Evolutionary conservation across 1,140 invertebrate genomes (phyloP).

Genomic region (Brachionus paranguensis): DNA sequence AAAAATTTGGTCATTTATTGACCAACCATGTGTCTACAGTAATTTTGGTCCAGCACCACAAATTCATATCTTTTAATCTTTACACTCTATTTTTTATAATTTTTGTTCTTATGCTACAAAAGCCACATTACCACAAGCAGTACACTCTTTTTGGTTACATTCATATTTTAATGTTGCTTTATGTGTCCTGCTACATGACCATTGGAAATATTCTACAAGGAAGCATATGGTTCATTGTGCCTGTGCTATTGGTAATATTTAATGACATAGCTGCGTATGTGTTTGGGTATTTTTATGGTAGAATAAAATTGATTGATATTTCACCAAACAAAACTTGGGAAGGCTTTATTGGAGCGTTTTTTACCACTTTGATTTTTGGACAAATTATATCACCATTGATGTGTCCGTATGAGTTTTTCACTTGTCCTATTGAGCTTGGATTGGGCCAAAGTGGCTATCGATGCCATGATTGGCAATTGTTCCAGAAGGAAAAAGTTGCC

Average conservation of each 20-base stretch:
- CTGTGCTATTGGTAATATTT: constrained; percentile 94
- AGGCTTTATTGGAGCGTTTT: constrained; percentile 92
- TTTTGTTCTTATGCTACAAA: constrained; percentile 92
- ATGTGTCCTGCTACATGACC: constrained; percentile 93
- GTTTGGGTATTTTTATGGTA: constrained; percentile 97
- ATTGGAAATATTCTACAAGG: constrained; percentile 97
- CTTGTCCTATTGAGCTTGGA: constrained; percentile 87
- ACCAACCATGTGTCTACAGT: constrained; percentile 87
- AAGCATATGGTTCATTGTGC: constrained; percentile 77
- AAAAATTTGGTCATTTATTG: constrained; percentile 83
- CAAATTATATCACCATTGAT: constrained; percentile 68
- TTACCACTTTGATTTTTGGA: constrained; percentile 82
- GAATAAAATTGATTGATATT: constrained; percentile 94
- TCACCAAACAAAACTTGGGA: constrained; percentile 96
- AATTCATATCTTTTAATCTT: constrained; percentile 91
- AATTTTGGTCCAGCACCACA: constrained; percentile 86
- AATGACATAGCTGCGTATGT: constrained; percentile 99
- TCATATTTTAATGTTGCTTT: constrained; percentile 88
- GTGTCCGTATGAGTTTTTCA: constrained; percentile 81
- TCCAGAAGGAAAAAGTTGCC: background rate
- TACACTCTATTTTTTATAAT: constrained; percentile 95
- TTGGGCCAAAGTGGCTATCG: constrained; percentile 48
- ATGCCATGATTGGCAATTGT: background rate
- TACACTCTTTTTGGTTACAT: constrained; percentile 97
- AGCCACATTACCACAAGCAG: constrained; percentile 94